phyloP scores from a whole-genome alignment of 2,113 vertebrate genomes.

The Macquaria ambigua region DNA sequence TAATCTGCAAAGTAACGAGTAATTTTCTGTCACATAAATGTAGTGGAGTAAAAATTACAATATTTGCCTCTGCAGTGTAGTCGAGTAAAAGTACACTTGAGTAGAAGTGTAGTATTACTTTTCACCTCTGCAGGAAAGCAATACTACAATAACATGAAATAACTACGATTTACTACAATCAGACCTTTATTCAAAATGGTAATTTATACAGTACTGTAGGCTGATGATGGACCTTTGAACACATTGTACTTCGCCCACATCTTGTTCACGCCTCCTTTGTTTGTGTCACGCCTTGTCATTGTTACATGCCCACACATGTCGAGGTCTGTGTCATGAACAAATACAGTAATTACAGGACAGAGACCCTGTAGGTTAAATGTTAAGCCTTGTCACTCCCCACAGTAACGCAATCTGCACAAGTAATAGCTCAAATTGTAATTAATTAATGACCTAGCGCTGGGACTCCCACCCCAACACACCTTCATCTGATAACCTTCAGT shows the following conservation, averaged over 20 bases:
- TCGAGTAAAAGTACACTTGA: no score
- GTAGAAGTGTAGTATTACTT: background rate
- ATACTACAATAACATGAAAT: background rate
- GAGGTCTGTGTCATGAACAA: slow-evolving; percentile 7
- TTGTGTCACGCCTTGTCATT: slow-evolving; percentile 41
- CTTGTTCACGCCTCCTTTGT: slow-evolving; percentile 1
- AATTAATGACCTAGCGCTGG: slow-evolving; percentile 42
- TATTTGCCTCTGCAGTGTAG: background rate
- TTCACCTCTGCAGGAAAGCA: background rate
- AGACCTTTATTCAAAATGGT: background rate
- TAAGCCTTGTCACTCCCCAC: slow-evolving; percentile 27
- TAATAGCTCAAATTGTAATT: background rate
- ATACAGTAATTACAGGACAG: slow-evolving; percentile 20
- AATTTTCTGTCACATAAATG: background rate
- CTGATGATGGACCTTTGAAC: slow-evolving; percentile 43
- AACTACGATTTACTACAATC: background rate
- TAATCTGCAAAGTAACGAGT: background rate
- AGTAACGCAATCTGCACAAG: slow-evolving; percentile 9
- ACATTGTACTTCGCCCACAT: slow-evolving; percentile 37
- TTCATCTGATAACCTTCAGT: slow-evolving; percentile 47
- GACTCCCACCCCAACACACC: slow-evolving; percentile 34
- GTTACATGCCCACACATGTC: slow-evolving; percentile 6
- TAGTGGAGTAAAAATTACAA: background rate
- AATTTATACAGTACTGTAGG: background rate
- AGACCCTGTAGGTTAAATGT: slow-evolving; percentile 16